These are phyloP conservation scores for Eulithis testata DNA, from an alignment of 2,888 invertebrate species.

Conservation along the genomic window DNA sequence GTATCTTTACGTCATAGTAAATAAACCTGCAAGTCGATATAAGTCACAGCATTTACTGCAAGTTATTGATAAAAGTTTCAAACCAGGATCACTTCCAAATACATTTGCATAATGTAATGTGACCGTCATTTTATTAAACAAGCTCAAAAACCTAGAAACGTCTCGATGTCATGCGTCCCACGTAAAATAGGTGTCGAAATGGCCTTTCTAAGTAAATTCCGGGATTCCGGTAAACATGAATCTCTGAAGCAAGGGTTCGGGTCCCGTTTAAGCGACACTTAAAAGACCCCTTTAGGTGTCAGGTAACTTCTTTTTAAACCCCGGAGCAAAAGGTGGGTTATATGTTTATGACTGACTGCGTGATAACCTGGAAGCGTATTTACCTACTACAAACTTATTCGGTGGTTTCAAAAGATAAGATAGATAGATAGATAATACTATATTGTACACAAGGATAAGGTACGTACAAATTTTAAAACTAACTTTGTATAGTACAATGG, in stretches of 20 bases:
- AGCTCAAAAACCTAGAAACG: slow-evolving; percentile 24
- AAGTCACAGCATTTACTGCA: background rate
- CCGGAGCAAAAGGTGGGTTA: background rate
- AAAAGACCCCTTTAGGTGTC: slow-evolving; percentile 29
- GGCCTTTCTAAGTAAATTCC: slow-evolving; percentile 40
- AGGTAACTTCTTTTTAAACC: slow-evolving; percentile 26
- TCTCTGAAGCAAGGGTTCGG: slow-evolving; percentile 39
- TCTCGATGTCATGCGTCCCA: slow-evolving; percentile 29
- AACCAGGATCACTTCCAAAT: background rate
- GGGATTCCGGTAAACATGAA: slow-evolving; percentile 42
- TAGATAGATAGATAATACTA: too few species aligned
- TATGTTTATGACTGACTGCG: background rate
- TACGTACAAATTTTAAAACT: too few species aligned
- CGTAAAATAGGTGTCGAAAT: slow-evolving; percentile 41
- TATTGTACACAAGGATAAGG: too few species aligned
- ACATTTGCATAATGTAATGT: slow-evolving; percentile 3
- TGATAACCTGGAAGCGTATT: background rate
- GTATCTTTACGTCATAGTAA: too few species aligned
- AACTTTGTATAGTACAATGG: too few species aligned
- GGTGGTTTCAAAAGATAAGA: too few species aligned
- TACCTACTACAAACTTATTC: too few species aligned
- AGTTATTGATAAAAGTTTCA: background rate
- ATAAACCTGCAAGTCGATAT: too few species aligned
- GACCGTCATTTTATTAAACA: slow-evolving; percentile 24
- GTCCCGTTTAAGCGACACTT: slow-evolving; percentile 31